These are phyloP conservation scores for Capitulum mitella DNA, from an alignment of 2,888 invertebrate species.

Conservation along the genomic window DNA sequence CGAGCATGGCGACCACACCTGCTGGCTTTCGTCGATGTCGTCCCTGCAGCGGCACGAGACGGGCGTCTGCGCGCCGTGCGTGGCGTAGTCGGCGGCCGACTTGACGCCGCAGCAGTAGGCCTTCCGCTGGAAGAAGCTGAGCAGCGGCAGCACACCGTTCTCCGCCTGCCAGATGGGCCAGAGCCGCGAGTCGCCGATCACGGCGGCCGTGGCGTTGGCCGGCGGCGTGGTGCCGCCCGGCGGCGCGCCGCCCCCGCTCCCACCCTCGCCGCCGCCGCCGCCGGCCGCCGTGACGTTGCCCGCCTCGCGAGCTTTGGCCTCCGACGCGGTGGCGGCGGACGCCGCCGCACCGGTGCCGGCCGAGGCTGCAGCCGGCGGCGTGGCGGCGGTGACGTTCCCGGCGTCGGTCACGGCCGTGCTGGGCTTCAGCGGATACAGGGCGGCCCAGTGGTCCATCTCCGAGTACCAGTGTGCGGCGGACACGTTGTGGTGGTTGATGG, in stretches of 20 bases:
- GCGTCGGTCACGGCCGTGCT: background rate
- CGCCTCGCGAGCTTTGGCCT: no score
- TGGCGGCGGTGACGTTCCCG: background rate
- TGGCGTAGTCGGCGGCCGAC: background rate
- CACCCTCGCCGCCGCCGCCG: background rate
- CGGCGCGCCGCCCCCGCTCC: background rate
- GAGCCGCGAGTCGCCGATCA: slow-evolving; percentile 25
- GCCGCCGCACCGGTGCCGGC: background rate
- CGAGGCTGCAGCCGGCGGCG: background rate
- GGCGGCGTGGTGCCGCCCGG: background rate
- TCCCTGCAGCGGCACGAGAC: background rate
- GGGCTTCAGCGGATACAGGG: background rate
- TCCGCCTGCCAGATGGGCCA: slow-evolving; percentile 19
- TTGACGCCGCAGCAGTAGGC: background rate
- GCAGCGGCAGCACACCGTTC: background rate
- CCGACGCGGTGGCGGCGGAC: no score
- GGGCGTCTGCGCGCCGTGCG: background rate
- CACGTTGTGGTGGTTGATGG: background rate
- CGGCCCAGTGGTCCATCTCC: background rate
- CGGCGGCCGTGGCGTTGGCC: slow-evolving; percentile 29
- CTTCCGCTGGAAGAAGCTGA: background rate
- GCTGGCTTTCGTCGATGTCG: background rate
- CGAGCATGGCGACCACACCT: background rate
- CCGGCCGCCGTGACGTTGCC: background rate
- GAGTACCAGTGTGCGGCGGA: background rate